Evolutionary conservation across 2,113 vertebrate species (phyloP), one percentile per base, ranked within the genome.

Genomic region (Gymnocephalus cernua): DNA sequence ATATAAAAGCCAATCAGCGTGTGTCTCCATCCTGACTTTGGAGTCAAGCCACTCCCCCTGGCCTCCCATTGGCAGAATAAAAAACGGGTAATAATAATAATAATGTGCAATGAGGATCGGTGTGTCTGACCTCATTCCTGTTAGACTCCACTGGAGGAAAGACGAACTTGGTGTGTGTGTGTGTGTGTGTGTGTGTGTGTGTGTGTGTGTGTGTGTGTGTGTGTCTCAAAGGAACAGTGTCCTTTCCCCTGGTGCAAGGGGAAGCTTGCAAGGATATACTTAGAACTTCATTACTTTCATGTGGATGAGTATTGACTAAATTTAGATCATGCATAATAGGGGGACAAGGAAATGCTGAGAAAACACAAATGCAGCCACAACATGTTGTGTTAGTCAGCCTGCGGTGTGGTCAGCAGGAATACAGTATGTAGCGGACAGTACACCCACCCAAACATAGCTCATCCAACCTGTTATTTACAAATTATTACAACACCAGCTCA

Each of bases 111-210:
- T 97, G 96, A 97, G 96, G 96, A 97, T 96, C 96, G 95, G 94
- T 95, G 95, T 95, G 96, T 96, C 97, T 99, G 97, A 98, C 97
- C 97, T 98, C 97, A 98, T 99, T 98, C 97, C 95, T 97, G 96
- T 96, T 96, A 93, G 92, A 92, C 90, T 91, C 75, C 81, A 77
- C 79, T 96, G 96, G 75, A 95, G 95, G 88, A 95, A 95, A 96
- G 95, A 95, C 93, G 94, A 96, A 96, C 94, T 96, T 82, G 51
- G 67, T 90, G 72, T 88, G 74, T 71, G 66, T 61, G 48, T 51
- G 29, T 68, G 47, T 63, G n/a, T 29, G 6, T 53, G 10, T 54
- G 29, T 89, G 56, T 89, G 5, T 78, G 10, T 45, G 25, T 65
- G 15, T 13, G 15, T 44, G 74, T 14, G 38, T 87, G 74, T 91